Evolutionary conservation across 1,140 invertebrate genomes (phyloP).

Genomic region (Archegozetes longisetosus): DNA sequence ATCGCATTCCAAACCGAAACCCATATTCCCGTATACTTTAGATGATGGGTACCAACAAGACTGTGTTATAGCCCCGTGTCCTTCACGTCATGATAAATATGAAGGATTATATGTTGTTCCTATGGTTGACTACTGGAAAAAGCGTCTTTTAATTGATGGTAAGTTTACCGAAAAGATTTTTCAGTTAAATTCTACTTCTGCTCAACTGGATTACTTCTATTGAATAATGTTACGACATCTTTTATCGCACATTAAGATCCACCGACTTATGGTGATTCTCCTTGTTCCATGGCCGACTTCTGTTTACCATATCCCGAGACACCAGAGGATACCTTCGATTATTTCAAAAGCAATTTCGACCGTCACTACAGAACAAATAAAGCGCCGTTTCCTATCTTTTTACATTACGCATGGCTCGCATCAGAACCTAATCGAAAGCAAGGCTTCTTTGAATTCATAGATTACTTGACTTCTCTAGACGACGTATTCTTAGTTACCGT

Average conservation of each 20-base stretch:
- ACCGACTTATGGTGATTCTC: conserved; percentile 71
- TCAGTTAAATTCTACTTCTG: too few relatives aligned
- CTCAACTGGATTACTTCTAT: too few relatives aligned
- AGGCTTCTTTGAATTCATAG: conserved; percentile 76
- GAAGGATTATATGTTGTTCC: too few relatives aligned
- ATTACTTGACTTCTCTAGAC: conserved; percentile 69
- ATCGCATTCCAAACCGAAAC: background rate
- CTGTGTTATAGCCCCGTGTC: conserved; percentile 16
- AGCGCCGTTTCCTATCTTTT: conserved; percentile 79
- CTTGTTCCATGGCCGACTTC: conserved; percentile 74
- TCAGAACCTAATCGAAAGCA: conserved; percentile 80
- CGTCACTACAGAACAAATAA: conserved; percentile 80
- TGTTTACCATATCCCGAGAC: conserved; percentile 24
- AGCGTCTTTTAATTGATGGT: conserved; percentile 48
- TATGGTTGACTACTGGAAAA: conserved; percentile 16
- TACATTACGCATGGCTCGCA: conserved; percentile 86
- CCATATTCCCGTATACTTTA: conserved; percentile 21
- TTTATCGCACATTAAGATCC: too few relatives aligned
- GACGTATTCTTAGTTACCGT: conserved; percentile 89
- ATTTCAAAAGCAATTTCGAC: conserved; percentile 83
- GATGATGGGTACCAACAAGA: conserved; percentile 13
- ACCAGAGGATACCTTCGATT: conserved; percentile 71
- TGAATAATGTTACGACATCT: too few relatives aligned
- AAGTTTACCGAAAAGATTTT: conserved; percentile 13
- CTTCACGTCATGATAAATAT: conserved; percentile 9